Evolutionary conservation across 2,888 invertebrate genomes (phyloP), one percentile per base, ranked within the genome.

Genomic region (Sinotaia quadrata): DNA sequence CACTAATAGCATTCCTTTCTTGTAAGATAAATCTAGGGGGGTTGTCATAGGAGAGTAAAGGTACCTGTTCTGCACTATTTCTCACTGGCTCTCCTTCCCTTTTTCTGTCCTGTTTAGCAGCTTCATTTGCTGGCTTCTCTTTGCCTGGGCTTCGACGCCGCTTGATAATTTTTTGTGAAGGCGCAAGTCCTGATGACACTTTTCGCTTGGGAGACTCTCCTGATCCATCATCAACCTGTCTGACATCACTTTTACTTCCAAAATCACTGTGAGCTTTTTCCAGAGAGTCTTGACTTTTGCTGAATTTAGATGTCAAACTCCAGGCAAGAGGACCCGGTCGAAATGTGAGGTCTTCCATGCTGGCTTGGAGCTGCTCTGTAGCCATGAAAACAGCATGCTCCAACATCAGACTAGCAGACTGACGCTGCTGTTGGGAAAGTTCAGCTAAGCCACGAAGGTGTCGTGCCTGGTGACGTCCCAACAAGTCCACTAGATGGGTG

Each of bases 401-500:
- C 37, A 74, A 58, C 68, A 74, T 71, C 24, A 76, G 51, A 52
- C 73, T 73, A 5, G 72, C 73, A 2, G 76, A 76, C 2, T 69
- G 57, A 10, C 76, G 61, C 56, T 74, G 68, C 51, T 70, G 66
- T 41, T 71, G 71, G 47, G 76, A 71, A 27, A 76, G 58, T 49
- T 74, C 71, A 15, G 78, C 78, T 54, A 77, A 57, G 12, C 63
- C 58, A 29, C 70, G 74, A 18, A 78, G 57, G 49, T 74, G 70
- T 41, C 69, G 63, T 34, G 76, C 67, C 57, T 75, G 74, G n/a
- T 67, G 67, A 31, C 60, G 67, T 12, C 79, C 78, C 10, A 72
- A 69, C 67, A 72, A 75, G 4, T 75, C 67, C 10, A 89, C 89
- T 73, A 89, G 78, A 8, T 80, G 75, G 27, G 75, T 76, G 71